phyloP scores from a whole-genome alignment of 1,140 invertebrate genomes.

The Grapholita molesta region DNA sequence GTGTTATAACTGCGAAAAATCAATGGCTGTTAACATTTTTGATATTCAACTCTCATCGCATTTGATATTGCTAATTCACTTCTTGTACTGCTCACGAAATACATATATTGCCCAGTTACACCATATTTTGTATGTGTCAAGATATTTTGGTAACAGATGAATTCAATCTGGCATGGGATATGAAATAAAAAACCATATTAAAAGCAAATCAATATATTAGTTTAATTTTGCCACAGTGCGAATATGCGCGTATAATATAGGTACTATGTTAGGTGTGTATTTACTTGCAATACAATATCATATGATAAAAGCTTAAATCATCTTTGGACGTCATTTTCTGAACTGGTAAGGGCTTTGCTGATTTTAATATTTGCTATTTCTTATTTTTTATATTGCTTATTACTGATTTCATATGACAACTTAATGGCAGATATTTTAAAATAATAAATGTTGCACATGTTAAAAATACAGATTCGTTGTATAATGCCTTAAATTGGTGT shows the following conservation, averaged over 20 bases:
- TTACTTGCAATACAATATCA: constrained; percentile 45
- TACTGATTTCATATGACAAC: neutral
- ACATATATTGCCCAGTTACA: no score
- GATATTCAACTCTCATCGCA: no score
- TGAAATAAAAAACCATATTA: constrained; percentile 17
- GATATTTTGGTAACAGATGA: no score
- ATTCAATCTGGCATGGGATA: neutral
- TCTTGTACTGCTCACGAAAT: no score
- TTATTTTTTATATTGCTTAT: neutral
- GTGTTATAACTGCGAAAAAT: no score
- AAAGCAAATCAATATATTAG: constrained; percentile 28
- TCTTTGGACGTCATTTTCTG: constrained; percentile 63
- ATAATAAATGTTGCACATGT: neutral
- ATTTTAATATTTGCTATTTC: constrained; percentile 2
- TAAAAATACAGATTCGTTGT: no score
- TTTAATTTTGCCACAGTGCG: constrained; percentile 31
- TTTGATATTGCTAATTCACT: no score
- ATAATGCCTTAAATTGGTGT: no score
- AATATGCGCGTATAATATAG: constrained; percentile 47
- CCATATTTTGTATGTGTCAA: no score
- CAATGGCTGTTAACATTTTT: no score
- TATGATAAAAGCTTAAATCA: constrained; percentile 39
- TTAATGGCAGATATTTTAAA: neutral
- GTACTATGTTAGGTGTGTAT: constrained; percentile 39
- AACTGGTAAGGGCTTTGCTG: constrained; percentile 66